These are phyloP conservation scores for Gorsachius magnificus DNA, from an alignment of 2,797 vertebrate species.

Conservation along the genomic window DNA sequence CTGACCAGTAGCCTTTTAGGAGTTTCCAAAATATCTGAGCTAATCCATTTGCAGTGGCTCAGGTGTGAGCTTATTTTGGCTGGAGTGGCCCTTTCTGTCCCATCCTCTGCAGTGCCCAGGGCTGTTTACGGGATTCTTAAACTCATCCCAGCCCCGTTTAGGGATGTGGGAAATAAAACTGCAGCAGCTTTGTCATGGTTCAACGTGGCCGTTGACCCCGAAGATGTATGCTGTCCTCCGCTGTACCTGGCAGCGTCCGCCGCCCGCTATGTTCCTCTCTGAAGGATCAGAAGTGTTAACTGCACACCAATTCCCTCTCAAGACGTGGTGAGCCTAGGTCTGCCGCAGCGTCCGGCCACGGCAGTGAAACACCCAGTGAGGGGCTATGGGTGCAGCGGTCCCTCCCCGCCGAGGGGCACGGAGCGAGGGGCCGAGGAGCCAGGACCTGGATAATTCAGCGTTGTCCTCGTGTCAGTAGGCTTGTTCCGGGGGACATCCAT, in stretches of 20 bases:
- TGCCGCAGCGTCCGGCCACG: not conserved
- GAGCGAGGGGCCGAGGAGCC: not conserved
- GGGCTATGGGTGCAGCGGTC: not conserved
- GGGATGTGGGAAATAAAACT: not conserved
- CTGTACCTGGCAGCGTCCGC: not conserved
- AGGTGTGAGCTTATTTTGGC: not conserved
- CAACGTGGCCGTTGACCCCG: accelerated
- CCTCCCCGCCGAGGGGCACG: accelerated
- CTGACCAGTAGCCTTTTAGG: not conserved
- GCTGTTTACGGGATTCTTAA: not conserved
- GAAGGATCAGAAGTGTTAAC: not conserved
- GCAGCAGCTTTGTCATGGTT: not conserved
- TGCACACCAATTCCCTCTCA: not conserved
- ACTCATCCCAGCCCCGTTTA: not conserved
- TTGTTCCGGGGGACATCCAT: not conserved
- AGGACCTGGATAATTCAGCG: not conserved
- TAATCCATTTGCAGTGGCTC: not conserved
- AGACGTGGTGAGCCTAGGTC: not conserved
- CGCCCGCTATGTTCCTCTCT: not conserved
- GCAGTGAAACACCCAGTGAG: not conserved
- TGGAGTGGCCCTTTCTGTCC: not conserved
- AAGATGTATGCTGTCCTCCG: not conserved
- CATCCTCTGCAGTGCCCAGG: not conserved
- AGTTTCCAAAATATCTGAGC: not conserved
- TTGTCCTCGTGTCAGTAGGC: not conserved